Base-by-base conservation (phyloP, 2,113 vertebrate species). In the Phyllostomus discolor region DNA sequence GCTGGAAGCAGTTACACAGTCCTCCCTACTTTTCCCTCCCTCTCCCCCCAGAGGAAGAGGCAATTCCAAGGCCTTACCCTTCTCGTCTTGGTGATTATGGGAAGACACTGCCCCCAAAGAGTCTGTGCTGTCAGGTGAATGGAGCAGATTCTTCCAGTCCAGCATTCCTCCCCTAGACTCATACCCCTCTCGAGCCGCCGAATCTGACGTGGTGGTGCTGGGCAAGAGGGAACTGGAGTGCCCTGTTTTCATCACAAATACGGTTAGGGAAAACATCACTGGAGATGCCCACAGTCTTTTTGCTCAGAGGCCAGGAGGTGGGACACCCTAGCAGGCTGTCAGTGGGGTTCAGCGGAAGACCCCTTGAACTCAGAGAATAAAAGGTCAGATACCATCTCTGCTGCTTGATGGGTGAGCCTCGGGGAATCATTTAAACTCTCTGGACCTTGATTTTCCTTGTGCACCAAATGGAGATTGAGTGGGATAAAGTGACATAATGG, bases 11-110 rank as follows among this genome's bases (percentile, higher is more conserved):
- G 99, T 98, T 97, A 99, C 98, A 98, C 96, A 98, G 97, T 96
- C 96, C 97, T 98, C 98, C 98, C 98, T 97, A 8, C 97, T 98
- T 97, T 98, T 95, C 98, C 98, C 97, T 57, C 97, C 97, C 98
- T 97, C 96, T 92, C 97, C 97, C 97, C 97, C 67, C 87, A 96
- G 94, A 98, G 98, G 98, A 98, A 59, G 84, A 97, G 97, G 98
- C 97, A 97, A 98, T 99, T 99, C 99, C 99, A 99, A 99, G 99
- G 99, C 99, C 99, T 99, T 99, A 99, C 99, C 99, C 99, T 99
- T 99, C 98, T 99, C 99, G 98, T 99, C 99, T 95, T 99, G 99
- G 98, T 99, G 99, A 98, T 99, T 99, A 99, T 99, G 99, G 98
- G 99, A 99, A 98, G 99, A 99, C 98, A 99, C 99, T 85, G 99